Conservation (phyloP, 2,113 vertebrate genomes). For the Conger conger region DNA sequence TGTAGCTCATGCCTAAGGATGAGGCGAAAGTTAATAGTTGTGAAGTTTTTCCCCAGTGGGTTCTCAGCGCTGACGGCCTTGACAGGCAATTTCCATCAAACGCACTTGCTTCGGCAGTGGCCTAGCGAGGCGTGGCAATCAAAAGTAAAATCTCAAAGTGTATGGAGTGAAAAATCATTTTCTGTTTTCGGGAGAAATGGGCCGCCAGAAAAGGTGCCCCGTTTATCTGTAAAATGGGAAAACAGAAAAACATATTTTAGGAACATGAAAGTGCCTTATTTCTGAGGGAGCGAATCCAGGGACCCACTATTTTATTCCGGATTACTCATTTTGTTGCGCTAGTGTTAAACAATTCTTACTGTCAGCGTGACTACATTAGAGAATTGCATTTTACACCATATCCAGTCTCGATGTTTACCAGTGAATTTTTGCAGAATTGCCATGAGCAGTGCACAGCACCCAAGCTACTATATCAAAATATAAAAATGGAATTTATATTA, state of each 20-base stretch:
- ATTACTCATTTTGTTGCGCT: background rate
- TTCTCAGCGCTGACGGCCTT: constrained; percentile 10
- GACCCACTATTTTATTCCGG: too few species aligned
- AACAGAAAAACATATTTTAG: background rate
- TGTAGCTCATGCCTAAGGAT: background rate
- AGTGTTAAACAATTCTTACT: background rate
- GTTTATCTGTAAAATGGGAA: background rate
- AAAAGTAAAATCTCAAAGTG: constrained; percentile 3
- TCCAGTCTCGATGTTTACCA: background rate
- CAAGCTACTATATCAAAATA: too few species aligned
- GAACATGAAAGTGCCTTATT: background rate
- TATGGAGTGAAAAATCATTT: background rate
- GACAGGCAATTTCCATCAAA: constrained; percentile 13
- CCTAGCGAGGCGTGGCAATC: constrained; percentile 21
- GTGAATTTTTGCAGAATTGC: too few species aligned
- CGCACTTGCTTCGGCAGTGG: constrained; percentile 13
- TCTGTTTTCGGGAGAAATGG: background rate
- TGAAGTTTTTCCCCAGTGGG: background rate
- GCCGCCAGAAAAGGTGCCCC: background rate
- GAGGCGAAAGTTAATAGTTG: constrained; percentile 9
- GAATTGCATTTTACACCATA: background rate
- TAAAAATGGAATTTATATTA: too few species aligned
- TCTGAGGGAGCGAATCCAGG: too few species aligned
- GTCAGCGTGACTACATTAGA: background rate
- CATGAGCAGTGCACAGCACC: too few species aligned